Percentiles rank a stretch among this genome's conserved stretches.
phyloP scores from a whole-genome alignment of 2,113 vertebrate genomes.

The Verasper variegatus region DNA sequence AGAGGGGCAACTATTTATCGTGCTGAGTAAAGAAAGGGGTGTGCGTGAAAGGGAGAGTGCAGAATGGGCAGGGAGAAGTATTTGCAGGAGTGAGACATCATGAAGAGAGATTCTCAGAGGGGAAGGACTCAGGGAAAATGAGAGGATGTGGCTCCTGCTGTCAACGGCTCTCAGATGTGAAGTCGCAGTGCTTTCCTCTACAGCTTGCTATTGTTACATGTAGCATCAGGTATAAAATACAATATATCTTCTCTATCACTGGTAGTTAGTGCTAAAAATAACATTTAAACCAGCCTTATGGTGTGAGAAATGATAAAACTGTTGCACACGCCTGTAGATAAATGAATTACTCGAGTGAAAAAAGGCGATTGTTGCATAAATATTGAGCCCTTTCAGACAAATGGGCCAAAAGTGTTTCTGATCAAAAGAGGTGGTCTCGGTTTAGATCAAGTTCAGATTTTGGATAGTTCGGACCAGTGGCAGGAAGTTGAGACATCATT shows the following conservation, averaged over 20 bases:
- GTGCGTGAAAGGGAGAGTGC: neutral
- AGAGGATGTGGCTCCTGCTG: slow-evolving; percentile 49
- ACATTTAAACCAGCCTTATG: slow-evolving; percentile 7
- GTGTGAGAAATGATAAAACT: slow-evolving; percentile 52
- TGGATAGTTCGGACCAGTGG: no score
- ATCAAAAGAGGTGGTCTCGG: no score
- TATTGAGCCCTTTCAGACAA: no score
- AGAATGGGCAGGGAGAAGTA: slow-evolving; percentile 19
- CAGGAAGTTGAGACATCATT: no score
- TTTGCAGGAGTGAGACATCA: slow-evolving; percentile 46
- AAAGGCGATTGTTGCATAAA: no score
- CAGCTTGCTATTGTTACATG: slow-evolving; percentile 44
- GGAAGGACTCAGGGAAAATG: slow-evolving; percentile 44
- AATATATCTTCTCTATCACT: neutral
- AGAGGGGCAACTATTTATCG: slow-evolving; percentile 24
- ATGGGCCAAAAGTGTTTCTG: slow-evolving; percentile 12
- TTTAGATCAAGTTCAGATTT: no score
- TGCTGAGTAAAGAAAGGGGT: slow-evolving; percentile 1
- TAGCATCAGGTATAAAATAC: slow-evolving; percentile 25
- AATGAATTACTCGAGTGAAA: slow-evolving; percentile 42
- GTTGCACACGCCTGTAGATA: slow-evolving; percentile 29
- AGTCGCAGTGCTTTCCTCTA: slow-evolving; percentile 38
- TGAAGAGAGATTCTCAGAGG: slow-evolving; percentile 36
- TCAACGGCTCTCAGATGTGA: slow-evolving; percentile 42
- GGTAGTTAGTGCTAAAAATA: slow-evolving; percentile 51